Base-by-base conservation (phyloP, 2,888 invertebrate species). In the Agelastica alni region DNA sequence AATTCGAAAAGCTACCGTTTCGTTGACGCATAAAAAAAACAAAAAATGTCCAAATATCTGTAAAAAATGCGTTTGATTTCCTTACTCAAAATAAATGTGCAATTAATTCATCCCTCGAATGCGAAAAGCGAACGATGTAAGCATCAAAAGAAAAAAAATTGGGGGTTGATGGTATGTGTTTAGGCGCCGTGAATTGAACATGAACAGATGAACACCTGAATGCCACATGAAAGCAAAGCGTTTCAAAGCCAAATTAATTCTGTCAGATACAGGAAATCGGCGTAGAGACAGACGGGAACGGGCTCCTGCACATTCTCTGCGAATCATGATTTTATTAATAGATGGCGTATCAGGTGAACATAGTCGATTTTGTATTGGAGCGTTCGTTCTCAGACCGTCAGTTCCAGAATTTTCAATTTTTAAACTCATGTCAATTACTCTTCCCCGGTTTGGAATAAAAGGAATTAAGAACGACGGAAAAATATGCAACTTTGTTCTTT, bases 271-370 rank as follows among this genome's bases (percentile, higher is more conserved):
- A 69, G 63, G 56, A 54, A 60, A 53, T 55, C 55, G 55, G 49
- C 49, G 41, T 16, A 56, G 51, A 64, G 51, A 60, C 47, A 59
- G 57, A 54, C 57, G 45, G 48, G 34, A 37, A 42, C 22, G 56
- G 55, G 56, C 65, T 39, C 37, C 37, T 31, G 39, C 30, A 48
- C 47, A 48, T 48, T 41, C 56, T 60, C 59, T 60, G 64, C 55
- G 62, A 64, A 61, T 69, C 69, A 69, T 68, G 68, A 66, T 64
- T 68, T 69, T 69, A 69, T 68, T 69, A 69, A 69, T 69, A 69
- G 69, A 69, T 69, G 68, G 66, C 63, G 65, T 61, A 66, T 60
- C 65, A 62, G 62, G 56, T 62, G 60, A 65, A 63, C 63, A 63
- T 55, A 58, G 62, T 59, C 64, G 67, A 68, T 68, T 67, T 67